Base-by-base conservation (phyloP, 2,888 invertebrate genomes). In the Tetramorium bicarinatum region DNA sequence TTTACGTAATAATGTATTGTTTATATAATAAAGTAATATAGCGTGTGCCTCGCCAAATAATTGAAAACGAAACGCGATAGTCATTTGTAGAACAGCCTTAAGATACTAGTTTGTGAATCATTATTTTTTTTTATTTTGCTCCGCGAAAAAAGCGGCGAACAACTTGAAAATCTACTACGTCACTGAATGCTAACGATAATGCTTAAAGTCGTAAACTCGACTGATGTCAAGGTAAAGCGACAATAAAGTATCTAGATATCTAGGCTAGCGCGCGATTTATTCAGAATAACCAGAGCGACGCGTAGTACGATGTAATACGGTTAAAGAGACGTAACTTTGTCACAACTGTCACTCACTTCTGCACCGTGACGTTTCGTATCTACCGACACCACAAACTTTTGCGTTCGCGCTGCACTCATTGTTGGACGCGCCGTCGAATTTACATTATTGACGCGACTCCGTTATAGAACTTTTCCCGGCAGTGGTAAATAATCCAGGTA, bases 371-470 rank as follows among this genome's bases (percentile, higher is more conserved):
- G 79, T 56, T 71, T 47, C 79, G 59, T 80, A 80, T 80, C 79
- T 72, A 72, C 79, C 71, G 34, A 34, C 72, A 47, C 47, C 71
- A 34, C 86, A 87, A 89, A 89, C 85, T 89, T 89, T 66, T 72
- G 56, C 69, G 85, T 83, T 83, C 82, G 69, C 89, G 64, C 62
- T 34, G 81, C 80, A 81, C 85, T 87, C 83, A 83, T 85, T 82
- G 84, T 84, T 52, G 62, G 72, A 59, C 38, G 44, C 81, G 71
- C 56, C 83, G 87, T 89, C 89, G 89, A 89, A 87, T 89, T 85
- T 83, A 83, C 87, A 87, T 89, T 89, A 87, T 85, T 85, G 89
- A 82, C 82, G 74, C 83, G 82, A 82, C 82, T 88, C 82, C 44
- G 81, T 44, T 59, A 64, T 41, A 64, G 44, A 89, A 89, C 72